Conservation (phyloP, 2,888 invertebrate genomes). For the Masnerella sp. region DNA sequence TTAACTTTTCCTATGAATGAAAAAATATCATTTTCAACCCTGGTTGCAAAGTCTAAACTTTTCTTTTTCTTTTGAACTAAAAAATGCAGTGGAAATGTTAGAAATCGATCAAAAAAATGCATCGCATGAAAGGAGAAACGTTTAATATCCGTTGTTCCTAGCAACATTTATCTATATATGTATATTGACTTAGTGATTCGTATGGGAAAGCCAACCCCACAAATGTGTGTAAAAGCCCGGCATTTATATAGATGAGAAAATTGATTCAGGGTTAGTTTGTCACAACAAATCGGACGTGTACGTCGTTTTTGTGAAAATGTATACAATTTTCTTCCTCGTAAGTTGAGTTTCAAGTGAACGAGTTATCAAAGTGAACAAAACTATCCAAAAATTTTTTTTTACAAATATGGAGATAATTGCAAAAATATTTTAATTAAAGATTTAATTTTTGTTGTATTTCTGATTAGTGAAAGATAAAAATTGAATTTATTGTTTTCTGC, state of each 20-base stretch:
- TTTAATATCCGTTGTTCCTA: conserved; percentile 35
- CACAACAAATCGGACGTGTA: conserved; percentile 33
- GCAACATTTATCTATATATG: conserved; percentile 46
- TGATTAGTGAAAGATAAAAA: too few relatives aligned
- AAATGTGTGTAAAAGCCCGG: conserved; percentile 28
- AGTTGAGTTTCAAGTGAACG: conserved; percentile 23
- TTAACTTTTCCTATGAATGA: too few relatives aligned
- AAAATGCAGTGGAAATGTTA: too few relatives aligned
- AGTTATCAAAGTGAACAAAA: neutral
- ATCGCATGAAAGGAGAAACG: conserved; percentile 2
- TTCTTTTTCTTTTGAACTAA: neutral
- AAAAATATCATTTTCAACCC: too few relatives aligned
- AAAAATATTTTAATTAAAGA: too few relatives aligned
- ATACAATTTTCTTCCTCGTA: conserved; percentile 23
- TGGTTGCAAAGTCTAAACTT: too few relatives aligned
- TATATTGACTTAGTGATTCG: conserved; percentile 44
- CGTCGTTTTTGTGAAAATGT: conserved; percentile 34
- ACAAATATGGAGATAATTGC: too few relatives aligned
- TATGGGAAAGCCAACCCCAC: conserved; percentile 45
- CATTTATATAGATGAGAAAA: conserved; percentile 44
- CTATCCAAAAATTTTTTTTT: too few relatives aligned
- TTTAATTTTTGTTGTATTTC: too few relatives aligned
- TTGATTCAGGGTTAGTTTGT: conserved; percentile 38
- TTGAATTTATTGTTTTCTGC: too few relatives aligned
- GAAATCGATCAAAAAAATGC: conserved; percentile 11